phyloP scores from a whole-genome alignment of 2,888 invertebrate species.

The Clusia tigrina region DNA sequence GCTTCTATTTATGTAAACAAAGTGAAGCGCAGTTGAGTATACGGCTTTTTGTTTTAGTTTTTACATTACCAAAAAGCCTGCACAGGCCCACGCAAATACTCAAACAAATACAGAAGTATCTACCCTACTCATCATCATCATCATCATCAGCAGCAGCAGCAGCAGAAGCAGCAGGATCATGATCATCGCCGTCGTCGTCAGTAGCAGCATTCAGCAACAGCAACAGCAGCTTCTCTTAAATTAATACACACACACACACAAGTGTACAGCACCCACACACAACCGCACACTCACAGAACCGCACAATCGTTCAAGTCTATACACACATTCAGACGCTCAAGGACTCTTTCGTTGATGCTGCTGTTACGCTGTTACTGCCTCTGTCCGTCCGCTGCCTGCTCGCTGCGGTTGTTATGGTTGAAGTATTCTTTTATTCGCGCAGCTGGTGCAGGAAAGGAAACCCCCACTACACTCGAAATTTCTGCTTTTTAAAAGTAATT shows the following conservation, averaged over 20 bases:
- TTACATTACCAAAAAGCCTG: background rate
- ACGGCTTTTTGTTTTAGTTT: background rate
- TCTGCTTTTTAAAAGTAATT: constrained; percentile 48
- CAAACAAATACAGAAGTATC: too few relatives aligned
- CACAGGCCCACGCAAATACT: too few relatives aligned
- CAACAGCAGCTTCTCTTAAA: background rate
- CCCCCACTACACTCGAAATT: background rate
- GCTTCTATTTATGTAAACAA: background rate
- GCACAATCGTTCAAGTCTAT: constrained; percentile 49
- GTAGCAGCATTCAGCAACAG: background rate
- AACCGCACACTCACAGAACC: background rate
- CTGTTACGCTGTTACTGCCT: constrained; percentile 19
- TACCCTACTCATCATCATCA: too few relatives aligned
- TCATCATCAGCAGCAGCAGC: too few relatives aligned
- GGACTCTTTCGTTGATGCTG: constrained; percentile 50
- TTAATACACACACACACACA: constrained; percentile 11
- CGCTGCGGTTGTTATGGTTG: constrained; percentile 8
- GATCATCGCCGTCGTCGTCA: too few relatives aligned
- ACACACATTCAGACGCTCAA: constrained; percentile 59
- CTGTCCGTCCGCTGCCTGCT: background rate
- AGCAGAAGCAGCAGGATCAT: too few relatives aligned
- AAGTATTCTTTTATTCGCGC: constrained; percentile 20
- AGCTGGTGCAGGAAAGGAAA: constrained; percentile 12
- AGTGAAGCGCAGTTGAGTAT: background rate
- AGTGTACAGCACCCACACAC: constrained; percentile 16